A percentile compares a stretch with the other conserved stretches of the same genome.
Evolutionary conservation across 1,140 invertebrate genomes (phyloP).

Genomic region (Bombus haemorrhoidalis): DNA sequence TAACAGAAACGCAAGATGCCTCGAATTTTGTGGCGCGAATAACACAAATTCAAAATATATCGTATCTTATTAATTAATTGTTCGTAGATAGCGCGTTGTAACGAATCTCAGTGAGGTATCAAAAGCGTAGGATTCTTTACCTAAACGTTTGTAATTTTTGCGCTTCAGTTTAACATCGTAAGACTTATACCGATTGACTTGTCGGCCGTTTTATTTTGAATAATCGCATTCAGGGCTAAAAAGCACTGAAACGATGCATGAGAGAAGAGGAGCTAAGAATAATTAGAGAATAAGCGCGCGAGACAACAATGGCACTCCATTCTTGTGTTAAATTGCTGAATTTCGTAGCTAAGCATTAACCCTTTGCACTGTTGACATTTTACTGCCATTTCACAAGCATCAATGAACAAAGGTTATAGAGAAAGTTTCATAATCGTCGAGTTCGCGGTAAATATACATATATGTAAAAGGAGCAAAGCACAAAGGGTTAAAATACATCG

Average conservation of each 20-base stretch:
- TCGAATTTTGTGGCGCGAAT: neutral
- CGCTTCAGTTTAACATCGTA: neutral
- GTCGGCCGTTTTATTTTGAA: neutral
- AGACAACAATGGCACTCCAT: conserved; percentile 1
- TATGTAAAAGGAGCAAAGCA: neutral
- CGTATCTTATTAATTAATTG: neutral
- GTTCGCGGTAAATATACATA: neutral
- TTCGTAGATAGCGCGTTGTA: neutral
- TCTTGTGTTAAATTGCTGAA: conserved; percentile 29
- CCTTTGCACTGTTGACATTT: conserved; percentile 25
- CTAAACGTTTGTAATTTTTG: neutral
- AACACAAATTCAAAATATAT: neutral
- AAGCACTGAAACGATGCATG: neutral
- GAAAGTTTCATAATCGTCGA: neutral
- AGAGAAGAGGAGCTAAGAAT: neutral
- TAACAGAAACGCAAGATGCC: too few relatives aligned
- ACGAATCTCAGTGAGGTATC: neutral
- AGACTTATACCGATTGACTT: conserved; percentile 19
- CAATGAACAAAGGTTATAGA: neutral
- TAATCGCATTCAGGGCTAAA: neutral
- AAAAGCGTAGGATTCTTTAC: neutral
- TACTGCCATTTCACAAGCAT: neutral
- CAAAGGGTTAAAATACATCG: conserved; percentile 44
- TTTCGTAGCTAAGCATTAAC: conserved; percentile 32
- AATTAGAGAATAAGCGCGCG: conserved; percentile 4